These are phyloP conservation scores for Microctenopoma steveboyesi DNA, from an alignment of 2,797 vertebrate species.

Conservation along the genomic window DNA sequence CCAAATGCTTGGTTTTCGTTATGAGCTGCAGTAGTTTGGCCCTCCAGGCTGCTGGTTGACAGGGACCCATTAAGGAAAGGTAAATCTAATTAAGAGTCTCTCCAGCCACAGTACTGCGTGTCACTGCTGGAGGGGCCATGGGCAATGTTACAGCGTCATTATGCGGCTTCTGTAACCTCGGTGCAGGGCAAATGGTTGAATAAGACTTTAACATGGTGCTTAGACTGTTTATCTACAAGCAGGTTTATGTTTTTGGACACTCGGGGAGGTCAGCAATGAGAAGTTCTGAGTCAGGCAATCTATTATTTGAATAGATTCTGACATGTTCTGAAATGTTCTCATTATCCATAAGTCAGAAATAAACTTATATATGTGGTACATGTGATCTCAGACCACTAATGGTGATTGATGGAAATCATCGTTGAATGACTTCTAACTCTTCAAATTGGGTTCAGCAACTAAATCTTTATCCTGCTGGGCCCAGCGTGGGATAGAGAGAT, in stretches of 20 bases:
- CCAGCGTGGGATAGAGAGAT: slow-evolving; percentile 38
- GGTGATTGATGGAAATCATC: slow-evolving; percentile 47
- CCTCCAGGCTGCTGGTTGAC: slow-evolving; percentile 74
- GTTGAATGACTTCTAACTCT: slow-evolving; percentile 26
- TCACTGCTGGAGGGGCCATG: slow-evolving; percentile 66
- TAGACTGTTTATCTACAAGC: slow-evolving; percentile 19
- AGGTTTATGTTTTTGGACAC: slow-evolving; percentile 24
- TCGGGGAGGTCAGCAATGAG: slow-evolving; percentile 7
- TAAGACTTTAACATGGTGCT: slow-evolving; percentile 35
- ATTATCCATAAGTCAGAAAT: slow-evolving; percentile 1
- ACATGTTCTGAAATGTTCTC: slow-evolving; percentile 2
- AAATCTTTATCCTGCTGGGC: slow-evolving; percentile 47
- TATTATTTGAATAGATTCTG: not conserved
- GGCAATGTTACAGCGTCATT: slow-evolving; percentile 56
- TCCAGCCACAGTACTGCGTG: slow-evolving; percentile 67
- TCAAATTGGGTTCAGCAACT: not conserved
- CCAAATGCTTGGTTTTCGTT: slow-evolving; percentile 63
- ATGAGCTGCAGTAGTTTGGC: slow-evolving; percentile 49
- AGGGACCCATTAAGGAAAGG: slow-evolving; percentile 81
- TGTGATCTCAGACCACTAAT: slow-evolving; percentile 26
- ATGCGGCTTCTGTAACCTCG: slow-evolving; percentile 64
- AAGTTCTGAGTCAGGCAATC: slow-evolving; percentile 8
- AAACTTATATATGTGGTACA: slow-evolving; percentile 2
- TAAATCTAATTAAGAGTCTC: slow-evolving; percentile 82
- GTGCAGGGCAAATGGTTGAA: slow-evolving; percentile 33